Evolutionary conservation across 2,113 vertebrate species (phyloP), one percentile per base, ranked within the genome.

Genomic region (Melanostigma gelatinosum): DNA sequence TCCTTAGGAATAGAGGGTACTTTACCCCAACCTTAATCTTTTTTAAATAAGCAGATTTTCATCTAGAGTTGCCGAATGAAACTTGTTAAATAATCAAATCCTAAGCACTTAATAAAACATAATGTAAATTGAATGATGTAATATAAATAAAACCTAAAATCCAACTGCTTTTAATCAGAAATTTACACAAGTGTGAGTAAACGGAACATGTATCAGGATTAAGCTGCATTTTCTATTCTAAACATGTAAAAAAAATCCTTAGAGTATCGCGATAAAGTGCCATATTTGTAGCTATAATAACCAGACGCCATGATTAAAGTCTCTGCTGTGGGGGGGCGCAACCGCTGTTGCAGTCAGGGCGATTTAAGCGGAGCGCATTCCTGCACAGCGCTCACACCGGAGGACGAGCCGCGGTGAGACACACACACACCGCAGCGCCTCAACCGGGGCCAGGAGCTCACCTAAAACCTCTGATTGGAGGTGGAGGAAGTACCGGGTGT

Each of bases 301-400:
- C 3, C n/a, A 58, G 54, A 50, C 76, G 24, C 76, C 12, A 5
- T 34, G 61, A 60, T 68, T 60, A 34, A 70, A 86, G 64, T 60
- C 74, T 22, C 57, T 16, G 48, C 8, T 76, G 5, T 1, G 16
- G 5, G n/a, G 32, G 18, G 16, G 42, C 69, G 72, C 64, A 52
- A 42, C 73, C 87, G 75, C 78, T 77, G 90, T 84, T 89, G 84
- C 88, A 83, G 87, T 85, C 86, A 48, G 91, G 80, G 75, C 36
- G 87, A 72, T 89, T 91, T 89, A 92, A 93, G 82, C 77, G 72
- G 85, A 87, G 93, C 85, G 88, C 94, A 96, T 95, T 95, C 95
- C 95, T 94, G 62, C 91, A 94, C 94, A 94, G 88, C 75, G 77
- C 89, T 84, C 91, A 91, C 86, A 84, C 67, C 61, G 73, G 84